Evolutionary conservation across 2,888 invertebrate species (phyloP).

Genomic region (Stenurella melanura): DNA sequence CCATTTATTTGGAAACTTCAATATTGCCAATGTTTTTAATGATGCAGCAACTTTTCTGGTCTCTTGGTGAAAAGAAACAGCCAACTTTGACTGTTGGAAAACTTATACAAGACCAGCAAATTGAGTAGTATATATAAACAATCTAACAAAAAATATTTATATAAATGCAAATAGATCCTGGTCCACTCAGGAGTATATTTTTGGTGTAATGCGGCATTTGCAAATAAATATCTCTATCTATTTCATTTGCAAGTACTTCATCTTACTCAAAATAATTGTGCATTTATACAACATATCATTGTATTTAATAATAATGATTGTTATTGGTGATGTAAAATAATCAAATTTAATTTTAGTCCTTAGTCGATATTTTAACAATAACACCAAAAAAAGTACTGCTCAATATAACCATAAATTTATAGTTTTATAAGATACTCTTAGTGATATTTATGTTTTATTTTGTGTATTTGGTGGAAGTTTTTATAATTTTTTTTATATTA

Average conservation of each 20-base stretch:
- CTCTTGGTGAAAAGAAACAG: no score
- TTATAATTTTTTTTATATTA: slow-evolving; percentile 49
- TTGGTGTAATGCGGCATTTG: no score
- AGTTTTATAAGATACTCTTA: slow-evolving; percentile 36
- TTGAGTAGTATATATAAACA: no score
- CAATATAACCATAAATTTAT: slow-evolving; percentile 50
- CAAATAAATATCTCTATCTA: no score
- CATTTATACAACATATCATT: slow-evolving; percentile 24
- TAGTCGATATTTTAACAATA: slow-evolving; percentile 45
- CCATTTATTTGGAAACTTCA: no score
- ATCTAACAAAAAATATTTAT: no score
- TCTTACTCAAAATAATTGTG: not conserved
- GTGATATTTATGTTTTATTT: slow-evolving; percentile 40
- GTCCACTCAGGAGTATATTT: no score
- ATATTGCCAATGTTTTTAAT: no score
- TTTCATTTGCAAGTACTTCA: not conserved
- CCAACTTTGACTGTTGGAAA: no score
- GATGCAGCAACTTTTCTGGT: no score
- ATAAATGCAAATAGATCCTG: no score
- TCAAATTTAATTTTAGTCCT: slow-evolving; percentile 70
- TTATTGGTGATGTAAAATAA: slow-evolving; percentile 70
- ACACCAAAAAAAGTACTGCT: slow-evolving; percentile 57
- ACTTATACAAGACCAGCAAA: no score
- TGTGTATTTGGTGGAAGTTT: slow-evolving; percentile 55
- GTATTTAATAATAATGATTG: slow-evolving; percentile 10